Base-by-base conservation (phyloP, 1,140 invertebrate species). In the Drosophila dunni region DNA sequence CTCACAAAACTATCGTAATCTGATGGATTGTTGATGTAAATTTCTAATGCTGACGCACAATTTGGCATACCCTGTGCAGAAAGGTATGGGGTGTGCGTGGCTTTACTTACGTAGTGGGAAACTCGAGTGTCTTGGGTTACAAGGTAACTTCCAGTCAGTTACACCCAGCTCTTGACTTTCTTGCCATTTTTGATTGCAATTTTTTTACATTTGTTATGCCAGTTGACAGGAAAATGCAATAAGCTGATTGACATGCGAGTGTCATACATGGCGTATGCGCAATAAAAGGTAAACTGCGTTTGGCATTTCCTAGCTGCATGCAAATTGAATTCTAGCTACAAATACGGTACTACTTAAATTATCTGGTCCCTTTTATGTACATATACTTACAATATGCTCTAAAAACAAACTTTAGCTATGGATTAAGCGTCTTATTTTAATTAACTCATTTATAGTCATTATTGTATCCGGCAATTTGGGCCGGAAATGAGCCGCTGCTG, bases 391-490 rank as follows among this genome's bases (percentile, higher is more conserved):
- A 13, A 9, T 51, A 51, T 51, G 29, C 48, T 29, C 6, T 42
- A 44, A 42, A 44, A 15, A 54, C 44, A 0, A 9, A 29, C 50
- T 58, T 8, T 34, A 13, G 36, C 46, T 71, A 63, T 44, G 65
- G 61, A 29, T 45, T 48, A 61, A 54, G 53, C 54, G 34, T 67
- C 65, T 73, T 51, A 48, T 62, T 88, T 89, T 79, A 83, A 88
- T 88, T 88, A 88, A 83, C 80, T 66, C 80, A 88, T 88, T 88
- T 89, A 71, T 75, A 83, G 72, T 79, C 72, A 80, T 88, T 83
- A 80, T 73, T 67, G 57, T 86, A 88, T 88, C 83, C 83, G 83
- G 83, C 67, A 57, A 77, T 88, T 82, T 58, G 58, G 79, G 48
- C 77, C 79, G 84, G 83, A 88, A 88, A 89, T 89, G 53, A 75